Evolutionary conservation across 1,140 invertebrate genomes (phyloP).

Genomic region (Sitophilus oryzae): DNA sequence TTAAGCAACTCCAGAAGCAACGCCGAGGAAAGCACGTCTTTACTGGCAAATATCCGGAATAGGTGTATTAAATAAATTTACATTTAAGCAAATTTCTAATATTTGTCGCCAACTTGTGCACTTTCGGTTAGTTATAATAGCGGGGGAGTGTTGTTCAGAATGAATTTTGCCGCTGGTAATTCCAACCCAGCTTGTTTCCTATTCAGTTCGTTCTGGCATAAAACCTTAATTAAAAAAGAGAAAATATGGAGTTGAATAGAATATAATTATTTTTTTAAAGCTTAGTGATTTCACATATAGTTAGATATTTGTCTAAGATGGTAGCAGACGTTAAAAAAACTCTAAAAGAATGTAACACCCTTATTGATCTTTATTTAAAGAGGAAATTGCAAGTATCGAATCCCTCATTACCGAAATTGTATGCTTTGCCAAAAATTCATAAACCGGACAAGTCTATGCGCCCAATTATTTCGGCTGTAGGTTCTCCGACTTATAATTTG

Average conservation of each 20-base stretch:
- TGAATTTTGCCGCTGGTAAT: background rate
- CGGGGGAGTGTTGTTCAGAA: background rate
- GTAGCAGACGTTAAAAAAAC: too few relatives aligned
- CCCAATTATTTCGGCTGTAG: too few relatives aligned
- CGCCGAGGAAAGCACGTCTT: conserved; percentile 13
- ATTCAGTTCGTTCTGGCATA: background rate
- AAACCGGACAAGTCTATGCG: too few relatives aligned
- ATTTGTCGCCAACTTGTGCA: conserved; percentile 12
- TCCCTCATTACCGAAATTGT: too few relatives aligned
- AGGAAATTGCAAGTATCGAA: too few relatives aligned
- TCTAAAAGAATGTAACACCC: too few relatives aligned
- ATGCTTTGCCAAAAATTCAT: too few relatives aligned
- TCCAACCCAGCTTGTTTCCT: background rate
- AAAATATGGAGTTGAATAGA: background rate
- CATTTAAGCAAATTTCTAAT: conserved; percentile 23
- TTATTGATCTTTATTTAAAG: too few relatives aligned
- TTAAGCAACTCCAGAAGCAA: conserved; percentile 2
- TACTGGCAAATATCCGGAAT: conserved; percentile 26
- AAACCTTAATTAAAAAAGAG: background rate
- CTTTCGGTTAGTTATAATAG: conserved; percentile 7
- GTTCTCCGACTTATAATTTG: too few relatives aligned
- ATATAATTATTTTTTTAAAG: too few relatives aligned
- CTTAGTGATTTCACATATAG: too few relatives aligned
- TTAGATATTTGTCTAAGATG: too few relatives aligned
- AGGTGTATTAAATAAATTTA: conserved; percentile 26